Evolutionary conservation across 2,113 vertebrate genomes (phyloP), one percentile per base, ranked within the genome.

Genomic region (Cairina moschata): DNA sequence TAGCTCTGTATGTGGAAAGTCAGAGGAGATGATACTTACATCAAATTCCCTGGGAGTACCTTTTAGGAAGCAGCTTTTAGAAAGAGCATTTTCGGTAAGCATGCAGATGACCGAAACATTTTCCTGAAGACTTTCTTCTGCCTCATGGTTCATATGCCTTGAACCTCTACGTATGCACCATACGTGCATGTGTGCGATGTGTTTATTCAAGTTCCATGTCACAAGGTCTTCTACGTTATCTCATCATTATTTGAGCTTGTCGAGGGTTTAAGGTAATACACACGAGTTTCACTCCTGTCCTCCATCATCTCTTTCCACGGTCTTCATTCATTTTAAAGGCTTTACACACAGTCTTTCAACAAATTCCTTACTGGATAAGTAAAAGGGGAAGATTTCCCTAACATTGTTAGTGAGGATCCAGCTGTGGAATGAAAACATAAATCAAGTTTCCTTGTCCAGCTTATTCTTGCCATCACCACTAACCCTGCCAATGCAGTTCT

Each of bases 141-240:
- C 23, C 9, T 52, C 38, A 14, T 0, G 28, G 28, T 73, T 29
- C 0, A 0, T 46, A 25, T 83, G 32, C 48, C 75, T 82, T 62
- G 40, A 67, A 34, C 22, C 50, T 66, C 3, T 11, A 3, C 1
- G 0, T 36, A 25, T 1, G 5, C 11, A 13, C 28, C 1, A 6
- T 52, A 48, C 3, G 1, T n/a, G n/a, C 52, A 1, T 0, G 0
- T 23, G 21, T 68, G 36, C 48, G 62, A 13, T 48, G 42, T 13
- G 7, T 36, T 5, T 60, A 63, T 95, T 44, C n/a, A 38, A 58
- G 17, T 65, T 84, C 17, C 14, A 0, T n/a, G 22, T 48, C 55
- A n/a, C 17, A 3, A 36, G 62, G 12, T 50, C 21, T 6, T 84
- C 84, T 44, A 36, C n/a, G 17, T 71, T 67, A 11, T 62, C 20